Conservation (phyloP, 2,113 vertebrate species). For the Gallinago jamesoni region DNA sequence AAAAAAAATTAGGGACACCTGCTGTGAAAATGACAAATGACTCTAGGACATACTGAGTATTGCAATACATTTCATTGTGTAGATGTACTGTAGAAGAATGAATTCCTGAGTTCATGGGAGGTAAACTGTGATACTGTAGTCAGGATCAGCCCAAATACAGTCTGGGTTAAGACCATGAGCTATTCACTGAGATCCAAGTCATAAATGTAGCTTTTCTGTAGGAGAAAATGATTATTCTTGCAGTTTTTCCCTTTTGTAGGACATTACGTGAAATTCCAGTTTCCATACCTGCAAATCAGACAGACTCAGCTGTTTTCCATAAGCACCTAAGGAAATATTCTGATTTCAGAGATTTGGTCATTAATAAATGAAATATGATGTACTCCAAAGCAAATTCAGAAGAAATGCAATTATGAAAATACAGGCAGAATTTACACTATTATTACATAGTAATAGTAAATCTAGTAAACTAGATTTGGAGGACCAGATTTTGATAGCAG, state of each 20-base stretch:
- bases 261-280: not conserved
- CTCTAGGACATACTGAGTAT: not conserved
- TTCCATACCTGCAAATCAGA: fast-evolving
- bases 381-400: not conserved
- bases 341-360: not conserved
- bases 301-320: not conserved
- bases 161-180: not conserved
- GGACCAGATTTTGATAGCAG: not conserved
- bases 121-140: not conserved
- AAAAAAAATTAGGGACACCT: not conserved
- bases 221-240: not conserved
- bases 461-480: not conserved
- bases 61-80: not conserved
- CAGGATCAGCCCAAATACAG: not conserved
- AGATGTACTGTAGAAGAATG: not conserved
- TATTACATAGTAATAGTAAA: too few relatives aligned
- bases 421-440: not conserved
- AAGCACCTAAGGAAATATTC: not conserved
- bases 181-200: not conserved
- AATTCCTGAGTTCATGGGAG: not conserved
- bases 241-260: not conserved
- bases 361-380: not conserved
- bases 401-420: not conserved
- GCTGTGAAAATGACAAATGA: not conserved
- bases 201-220: not conserved